phyloP scores from a whole-genome alignment of 2,888 invertebrate genomes.

The Euproctis similis region DNA sequence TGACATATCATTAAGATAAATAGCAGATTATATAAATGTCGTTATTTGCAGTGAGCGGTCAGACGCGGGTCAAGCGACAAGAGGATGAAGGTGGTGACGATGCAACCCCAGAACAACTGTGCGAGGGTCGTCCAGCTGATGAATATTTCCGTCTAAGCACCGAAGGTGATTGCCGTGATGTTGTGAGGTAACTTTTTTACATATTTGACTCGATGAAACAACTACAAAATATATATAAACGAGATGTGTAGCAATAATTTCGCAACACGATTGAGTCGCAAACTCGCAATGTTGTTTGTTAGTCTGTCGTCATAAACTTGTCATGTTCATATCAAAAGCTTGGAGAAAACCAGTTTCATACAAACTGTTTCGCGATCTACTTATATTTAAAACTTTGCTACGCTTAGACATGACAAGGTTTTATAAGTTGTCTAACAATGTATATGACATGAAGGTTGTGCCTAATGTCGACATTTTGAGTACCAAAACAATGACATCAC shows the following conservation, averaged over 20 bases:
- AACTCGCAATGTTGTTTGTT: conserved; percentile 22
- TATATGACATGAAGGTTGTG: too few relatives aligned
- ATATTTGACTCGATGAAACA: conserved; percentile 13
- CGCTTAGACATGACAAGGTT: too few relatives aligned
- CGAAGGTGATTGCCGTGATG: conserved; percentile 93
- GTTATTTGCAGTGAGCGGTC: conserved; percentile 52
- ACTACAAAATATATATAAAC: conserved; percentile 3
- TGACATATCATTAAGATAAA: background rate
- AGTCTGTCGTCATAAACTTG: conserved; percentile 29
- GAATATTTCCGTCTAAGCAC: conserved; percentile 92
- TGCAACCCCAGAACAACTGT: conserved; percentile 85
- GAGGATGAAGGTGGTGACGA: conserved; percentile 80
- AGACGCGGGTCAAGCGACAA: conserved; percentile 77
- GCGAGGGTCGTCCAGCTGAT: conserved; percentile 90
- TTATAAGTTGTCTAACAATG: too few relatives aligned
- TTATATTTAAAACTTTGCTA: too few relatives aligned
- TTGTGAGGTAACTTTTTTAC: conserved; percentile 83
- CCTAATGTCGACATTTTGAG: too few relatives aligned
- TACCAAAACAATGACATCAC: too few relatives aligned
- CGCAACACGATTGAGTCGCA: conserved; percentile 16
- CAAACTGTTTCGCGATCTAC: too few relatives aligned
- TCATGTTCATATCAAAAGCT: conserved; percentile 29
- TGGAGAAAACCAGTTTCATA: conserved; percentile 32
- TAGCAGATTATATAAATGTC: background rate
- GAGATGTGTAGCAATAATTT: conserved; percentile 8